Percentiles rank a stretch among this genome's conserved stretches.
These are phyloP conservation scores for Idaea straminata DNA, from an alignment of 2,888 invertebrate genomes.

Conservation along the genomic window DNA sequence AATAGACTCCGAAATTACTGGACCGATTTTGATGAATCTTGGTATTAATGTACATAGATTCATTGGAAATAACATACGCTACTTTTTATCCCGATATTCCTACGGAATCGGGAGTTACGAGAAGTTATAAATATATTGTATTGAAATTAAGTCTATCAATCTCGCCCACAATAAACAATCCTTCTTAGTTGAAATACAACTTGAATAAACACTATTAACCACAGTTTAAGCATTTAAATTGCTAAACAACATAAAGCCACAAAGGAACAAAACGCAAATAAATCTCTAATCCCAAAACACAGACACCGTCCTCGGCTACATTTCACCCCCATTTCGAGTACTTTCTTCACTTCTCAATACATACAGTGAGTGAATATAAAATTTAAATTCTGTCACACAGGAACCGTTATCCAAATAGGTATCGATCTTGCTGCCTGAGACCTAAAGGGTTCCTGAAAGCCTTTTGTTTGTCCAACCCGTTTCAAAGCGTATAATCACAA, in stretches of 20 bases:
- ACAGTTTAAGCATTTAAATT: neutral
- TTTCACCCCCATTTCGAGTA: slow-evolving; percentile 3
- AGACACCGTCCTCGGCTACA: neutral
- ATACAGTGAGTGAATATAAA: slow-evolving; percentile 20
- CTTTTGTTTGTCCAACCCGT: slow-evolving; percentile 27
- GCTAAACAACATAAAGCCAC: neutral
- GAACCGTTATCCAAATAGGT: slow-evolving; percentile 22
- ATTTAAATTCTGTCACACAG: slow-evolving; percentile 24
- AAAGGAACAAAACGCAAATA: neutral
- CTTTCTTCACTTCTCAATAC: slow-evolving; percentile 4
- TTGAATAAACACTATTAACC: neutral
- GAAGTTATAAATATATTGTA: neutral
- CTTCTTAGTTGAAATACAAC: neutral
- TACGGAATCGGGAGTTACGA: too few relatives aligned
- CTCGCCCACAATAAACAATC: neutral
- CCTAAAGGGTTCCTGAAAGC: slow-evolving; percentile 29
- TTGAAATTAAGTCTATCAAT: neutral
- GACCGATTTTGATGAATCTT: too few relatives aligned
- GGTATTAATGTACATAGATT: too few relatives aligned
- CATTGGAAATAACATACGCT: too few relatives aligned
- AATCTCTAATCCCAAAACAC: neutral
- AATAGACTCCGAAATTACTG: too few relatives aligned
- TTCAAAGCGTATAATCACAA: slow-evolving; percentile 13
- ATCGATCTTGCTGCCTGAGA: slow-evolving; percentile 24
- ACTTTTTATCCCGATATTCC: too few relatives aligned